phyloP scores from a whole-genome alignment of 53 echinoderm and acorn worm genomes.

The Henricia sp. region DNA sequence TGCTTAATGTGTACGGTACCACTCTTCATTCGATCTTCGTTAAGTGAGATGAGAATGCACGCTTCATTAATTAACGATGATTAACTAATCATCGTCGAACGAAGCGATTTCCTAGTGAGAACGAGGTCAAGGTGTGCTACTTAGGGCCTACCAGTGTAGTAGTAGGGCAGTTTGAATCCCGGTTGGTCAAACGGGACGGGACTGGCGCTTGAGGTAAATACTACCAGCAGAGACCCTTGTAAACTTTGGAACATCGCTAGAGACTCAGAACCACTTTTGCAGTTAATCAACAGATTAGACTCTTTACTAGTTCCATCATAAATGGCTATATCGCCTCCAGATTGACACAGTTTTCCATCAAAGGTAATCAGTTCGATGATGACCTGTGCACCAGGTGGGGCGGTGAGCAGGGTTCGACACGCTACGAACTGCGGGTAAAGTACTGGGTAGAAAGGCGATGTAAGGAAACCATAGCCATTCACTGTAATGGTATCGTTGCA shows the following conservation, averaged over 20 bases:
- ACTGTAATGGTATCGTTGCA: constrained; percentile 16
- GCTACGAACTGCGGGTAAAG: background rate
- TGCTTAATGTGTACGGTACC: too few species aligned
- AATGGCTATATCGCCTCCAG: background rate
- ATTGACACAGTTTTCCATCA: background rate
- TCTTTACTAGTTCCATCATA: constrained; percentile 8
- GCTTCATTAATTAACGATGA: too few species aligned
- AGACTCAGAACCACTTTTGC: background rate
- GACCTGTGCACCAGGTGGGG: constrained; percentile 7
- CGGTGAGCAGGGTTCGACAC: constrained; percentile 10
- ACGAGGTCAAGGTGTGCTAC: too few species aligned
- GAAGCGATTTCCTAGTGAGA: too few species aligned
- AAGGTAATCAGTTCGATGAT: background rate
- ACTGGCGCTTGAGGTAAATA: background rate
- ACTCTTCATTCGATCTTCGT: too few species aligned
- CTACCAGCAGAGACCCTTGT: background rate
- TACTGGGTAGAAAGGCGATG: constrained; percentile 30
- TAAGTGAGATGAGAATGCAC: too few species aligned
- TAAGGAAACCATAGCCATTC: background rate
- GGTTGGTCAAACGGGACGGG: background rate
- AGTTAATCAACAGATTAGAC: background rate
- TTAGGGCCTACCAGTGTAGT: background rate
- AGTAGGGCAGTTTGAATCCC: constrained; percentile 30
- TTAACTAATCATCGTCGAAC: too few species aligned
- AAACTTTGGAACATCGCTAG: background rate